Conservation (phyloP, 2,797 vertebrate genomes). For the Calcarius lapponicus region DNA sequence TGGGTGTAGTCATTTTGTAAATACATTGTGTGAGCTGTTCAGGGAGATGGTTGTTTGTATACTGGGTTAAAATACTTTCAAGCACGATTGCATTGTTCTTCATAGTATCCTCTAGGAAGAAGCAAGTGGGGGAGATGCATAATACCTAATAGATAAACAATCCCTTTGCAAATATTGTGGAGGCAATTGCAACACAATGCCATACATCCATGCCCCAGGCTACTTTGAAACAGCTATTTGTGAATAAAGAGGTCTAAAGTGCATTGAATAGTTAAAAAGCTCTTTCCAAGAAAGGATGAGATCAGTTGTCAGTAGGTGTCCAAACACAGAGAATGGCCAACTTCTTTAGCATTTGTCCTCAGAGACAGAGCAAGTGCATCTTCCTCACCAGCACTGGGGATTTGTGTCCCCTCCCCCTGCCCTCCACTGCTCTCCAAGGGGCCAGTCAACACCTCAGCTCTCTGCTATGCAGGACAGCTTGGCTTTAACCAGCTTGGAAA, state of each 20-base stretch:
- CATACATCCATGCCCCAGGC: not conserved
- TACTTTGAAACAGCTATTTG: not conserved
- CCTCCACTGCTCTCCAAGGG: not conserved
- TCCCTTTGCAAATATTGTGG: conserved; percentile 35
- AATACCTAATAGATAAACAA: conserved; percentile 21
- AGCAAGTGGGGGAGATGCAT: not conserved
- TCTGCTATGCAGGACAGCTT: not conserved
- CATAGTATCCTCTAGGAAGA: not conserved
- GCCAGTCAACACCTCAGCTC: not conserved
- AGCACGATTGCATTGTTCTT: not conserved
- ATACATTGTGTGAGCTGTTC: not conserved
- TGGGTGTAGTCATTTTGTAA: not conserved
- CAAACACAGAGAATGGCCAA: not conserved
- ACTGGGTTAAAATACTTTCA: not conserved
- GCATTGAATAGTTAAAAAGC: not conserved
- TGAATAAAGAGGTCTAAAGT: conserved; percentile 21
- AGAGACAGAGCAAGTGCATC: not conserved
- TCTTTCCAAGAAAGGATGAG: not conserved
- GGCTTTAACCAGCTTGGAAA: not conserved
- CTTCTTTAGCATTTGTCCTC: not conserved
- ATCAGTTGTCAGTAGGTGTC: conserved; percentile 16
- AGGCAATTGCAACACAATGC: conserved; percentile 21
- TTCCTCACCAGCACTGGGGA: not conserved
- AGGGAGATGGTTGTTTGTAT: not conserved
- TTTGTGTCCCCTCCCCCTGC: not conserved